phyloP scores from a whole-genome alignment of 2,797 vertebrate species.

The Bradypodion ventrale region DNA sequence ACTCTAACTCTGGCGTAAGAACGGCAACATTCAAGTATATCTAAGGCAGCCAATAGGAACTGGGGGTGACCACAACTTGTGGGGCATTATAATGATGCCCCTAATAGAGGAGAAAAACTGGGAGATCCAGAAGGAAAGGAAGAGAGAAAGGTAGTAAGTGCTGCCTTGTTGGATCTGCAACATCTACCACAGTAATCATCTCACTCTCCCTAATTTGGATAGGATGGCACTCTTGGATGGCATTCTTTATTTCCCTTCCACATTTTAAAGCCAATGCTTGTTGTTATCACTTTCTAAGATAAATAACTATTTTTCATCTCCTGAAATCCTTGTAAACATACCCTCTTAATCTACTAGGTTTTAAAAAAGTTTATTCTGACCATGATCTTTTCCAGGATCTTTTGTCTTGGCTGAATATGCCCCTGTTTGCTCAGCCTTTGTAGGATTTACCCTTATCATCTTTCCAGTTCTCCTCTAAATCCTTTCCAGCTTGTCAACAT shows the following conservation, averaged over 20 bases:
- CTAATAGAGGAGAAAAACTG: neutral
- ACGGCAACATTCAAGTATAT: neutral
- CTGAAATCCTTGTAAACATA: neutral
- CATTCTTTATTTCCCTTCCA: neutral
- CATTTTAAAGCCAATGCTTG: neutral
- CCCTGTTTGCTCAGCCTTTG: neutral
- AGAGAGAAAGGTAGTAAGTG: too few species aligned
- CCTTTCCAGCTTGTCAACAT: conserved; percentile 26
- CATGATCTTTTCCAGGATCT: neutral
- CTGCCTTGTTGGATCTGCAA: too few species aligned
- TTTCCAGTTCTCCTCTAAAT: neutral
- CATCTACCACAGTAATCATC: too few species aligned
- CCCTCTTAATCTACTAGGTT: neutral
- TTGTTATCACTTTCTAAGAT: neutral
- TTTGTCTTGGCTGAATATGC: conserved; percentile 10
- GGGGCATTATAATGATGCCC: neutral
- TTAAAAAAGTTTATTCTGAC: neutral
- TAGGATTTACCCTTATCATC: conserved; percentile 18
- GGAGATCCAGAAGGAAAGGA: neutral
- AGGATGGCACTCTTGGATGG: neutral
- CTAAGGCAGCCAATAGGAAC: neutral
- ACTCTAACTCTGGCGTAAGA: neutral
- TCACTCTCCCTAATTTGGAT: neutral
- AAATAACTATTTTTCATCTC: neutral
- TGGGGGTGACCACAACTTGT: neutral